Percentiles rank a stretch among this genome's conserved stretches.
Conservation (phyloP, 2,113 vertebrate genomes). For the Morone chrysops region DNA sequence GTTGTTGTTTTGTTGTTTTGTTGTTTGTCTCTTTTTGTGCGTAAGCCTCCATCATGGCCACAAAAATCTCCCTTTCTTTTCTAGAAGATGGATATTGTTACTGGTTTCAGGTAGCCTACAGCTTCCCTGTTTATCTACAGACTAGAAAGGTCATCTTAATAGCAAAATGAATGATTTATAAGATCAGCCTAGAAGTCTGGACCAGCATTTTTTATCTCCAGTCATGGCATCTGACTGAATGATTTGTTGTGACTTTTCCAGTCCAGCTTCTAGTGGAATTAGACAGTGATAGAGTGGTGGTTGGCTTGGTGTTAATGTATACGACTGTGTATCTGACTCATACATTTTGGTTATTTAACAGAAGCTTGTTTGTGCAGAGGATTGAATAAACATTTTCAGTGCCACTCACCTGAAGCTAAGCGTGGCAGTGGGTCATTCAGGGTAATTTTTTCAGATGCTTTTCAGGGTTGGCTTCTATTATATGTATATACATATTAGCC, state of each 20-base stretch:
- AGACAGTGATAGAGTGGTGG: background rate
- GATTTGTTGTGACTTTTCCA: background rate
- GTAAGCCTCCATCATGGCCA: background rate
- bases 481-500: no score
- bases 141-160: conserved; percentile 18
- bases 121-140: background rate
- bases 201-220: background rate
- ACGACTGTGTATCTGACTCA: background rate
- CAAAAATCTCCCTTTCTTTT: background rate
- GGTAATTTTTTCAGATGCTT: background rate
- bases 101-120: background rate
- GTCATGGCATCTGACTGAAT: background rate
- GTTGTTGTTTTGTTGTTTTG: no score
- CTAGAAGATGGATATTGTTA: background rate
- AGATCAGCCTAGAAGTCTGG: background rate
- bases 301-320: background rate
- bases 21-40: background rate
- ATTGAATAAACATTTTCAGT: conserved; percentile 8
- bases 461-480: no score
- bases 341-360: background rate
- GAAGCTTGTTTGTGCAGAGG: background rate
- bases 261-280: background rate
- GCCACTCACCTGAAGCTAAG: background rate
- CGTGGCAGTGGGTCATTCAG: background rate
- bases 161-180: conserved; percentile 43